Conservation (phyloP, 2,888 invertebrate species). For the Cremastobaeus sp. region DNA sequence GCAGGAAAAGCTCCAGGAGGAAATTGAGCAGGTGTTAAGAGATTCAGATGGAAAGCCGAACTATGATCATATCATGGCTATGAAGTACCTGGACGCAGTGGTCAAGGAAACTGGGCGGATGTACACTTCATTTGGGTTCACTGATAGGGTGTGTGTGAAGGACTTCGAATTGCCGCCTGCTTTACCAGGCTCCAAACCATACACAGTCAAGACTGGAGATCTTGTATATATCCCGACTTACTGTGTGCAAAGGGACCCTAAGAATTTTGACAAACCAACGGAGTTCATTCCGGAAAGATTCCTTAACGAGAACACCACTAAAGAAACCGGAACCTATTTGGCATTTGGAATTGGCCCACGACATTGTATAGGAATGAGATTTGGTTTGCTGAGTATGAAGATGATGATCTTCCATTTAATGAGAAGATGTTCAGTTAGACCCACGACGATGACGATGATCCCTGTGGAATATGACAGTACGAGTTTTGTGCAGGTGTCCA, state of each 20-base stretch:
- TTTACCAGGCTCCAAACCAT: slow-evolving; percentile 65
- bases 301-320: slow-evolving; percentile 50
- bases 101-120: slow-evolving; percentile 67
- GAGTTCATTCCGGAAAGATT: slow-evolving; percentile 77
- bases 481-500: slow-evolving; percentile 18
- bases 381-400: slow-evolving; percentile 64
- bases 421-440: slow-evolving; percentile 61
- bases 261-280: slow-evolving; percentile 66
- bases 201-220: slow-evolving; percentile 70
- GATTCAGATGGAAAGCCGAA: slow-evolving; percentile 72
- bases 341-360: slow-evolving; percentile 75
- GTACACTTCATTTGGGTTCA: slow-evolving; percentile 60
- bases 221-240: slow-evolving; percentile 68
- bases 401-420: slow-evolving; percentile 64
- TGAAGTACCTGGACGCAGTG: slow-evolving; percentile 81
- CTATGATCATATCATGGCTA: slow-evolving; percentile 77
- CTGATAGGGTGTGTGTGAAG: slow-evolving; percentile 71
- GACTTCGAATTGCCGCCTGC: slow-evolving; percentile 69
- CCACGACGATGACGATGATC: slow-evolving; percentile 74
- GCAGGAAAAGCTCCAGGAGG: slow-evolving; percentile 76
- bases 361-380: slow-evolving; percentile 73
- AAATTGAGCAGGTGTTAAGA: slow-evolving; percentile 68
- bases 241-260: slow-evolving; percentile 71
- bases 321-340: slow-evolving; percentile 64
- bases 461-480: slow-evolving; percentile 69